Conservation (phyloP, 2,797 vertebrate species). For the Tragopan temminckii region DNA sequence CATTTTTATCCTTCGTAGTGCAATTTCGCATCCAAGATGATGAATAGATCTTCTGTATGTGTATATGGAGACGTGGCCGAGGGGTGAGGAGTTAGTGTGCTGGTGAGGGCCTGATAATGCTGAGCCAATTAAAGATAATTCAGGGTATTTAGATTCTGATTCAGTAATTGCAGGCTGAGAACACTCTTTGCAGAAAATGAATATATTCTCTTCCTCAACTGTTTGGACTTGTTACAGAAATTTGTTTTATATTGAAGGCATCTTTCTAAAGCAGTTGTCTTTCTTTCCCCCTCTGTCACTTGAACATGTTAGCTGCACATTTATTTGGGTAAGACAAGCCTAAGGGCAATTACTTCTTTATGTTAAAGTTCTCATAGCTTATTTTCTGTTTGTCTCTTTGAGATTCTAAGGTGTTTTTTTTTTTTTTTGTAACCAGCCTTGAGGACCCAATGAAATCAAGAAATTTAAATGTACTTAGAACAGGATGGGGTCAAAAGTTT, state of each 20-base stretch:
- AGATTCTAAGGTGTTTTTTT: not conserved
- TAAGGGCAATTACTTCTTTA: not conserved
- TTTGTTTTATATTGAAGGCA: not conserved
- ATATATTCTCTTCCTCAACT: not conserved
- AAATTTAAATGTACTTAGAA: not conserved
- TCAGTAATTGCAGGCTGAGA: conserved; percentile 12
- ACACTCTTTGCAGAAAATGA: not conserved
- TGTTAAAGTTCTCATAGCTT: not conserved
- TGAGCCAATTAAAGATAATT: conserved; percentile 43
- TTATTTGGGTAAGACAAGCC: not conserved
- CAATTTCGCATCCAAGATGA: not conserved
- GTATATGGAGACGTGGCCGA: not conserved
- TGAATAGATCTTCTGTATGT: not conserved
- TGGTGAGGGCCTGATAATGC: not conserved
- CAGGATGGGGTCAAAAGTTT: not conserved
- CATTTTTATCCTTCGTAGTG: not conserved
- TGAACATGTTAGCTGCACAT: conserved; percentile 4
- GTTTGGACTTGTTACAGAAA: not conserved
- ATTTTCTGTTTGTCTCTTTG: not conserved
- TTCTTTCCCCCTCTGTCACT: not conserved
- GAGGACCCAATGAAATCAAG: not conserved
- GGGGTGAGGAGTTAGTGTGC: conserved; percentile 1
- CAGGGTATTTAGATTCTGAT: conserved; percentile 17
- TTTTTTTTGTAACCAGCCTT: not conserved
- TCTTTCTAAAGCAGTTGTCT: not conserved